Percentiles rank a stretch among this genome's conserved stretches.
Evolutionary conservation across 2,888 invertebrate species (phyloP).

Genomic region (Agapostemon virescens): DNA sequence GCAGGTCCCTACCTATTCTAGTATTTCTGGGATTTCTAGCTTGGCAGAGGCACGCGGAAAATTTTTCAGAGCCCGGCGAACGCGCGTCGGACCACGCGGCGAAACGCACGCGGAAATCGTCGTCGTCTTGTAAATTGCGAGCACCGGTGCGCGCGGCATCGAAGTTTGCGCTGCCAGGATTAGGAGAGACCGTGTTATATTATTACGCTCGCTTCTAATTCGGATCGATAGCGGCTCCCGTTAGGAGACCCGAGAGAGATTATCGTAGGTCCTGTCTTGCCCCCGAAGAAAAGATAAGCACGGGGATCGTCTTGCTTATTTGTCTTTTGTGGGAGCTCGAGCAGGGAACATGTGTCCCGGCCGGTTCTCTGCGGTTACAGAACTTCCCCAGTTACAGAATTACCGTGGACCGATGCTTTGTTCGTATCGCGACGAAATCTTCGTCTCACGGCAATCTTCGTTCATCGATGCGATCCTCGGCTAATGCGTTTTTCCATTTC

Average conservation of each 20-base stretch:
- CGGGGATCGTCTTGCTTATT: not conserved
- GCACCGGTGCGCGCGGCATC: not conserved
- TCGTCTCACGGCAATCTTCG: not conserved
- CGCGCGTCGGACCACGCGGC: not conserved
- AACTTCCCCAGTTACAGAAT: not conserved
- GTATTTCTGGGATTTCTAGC: slow-evolving; percentile 45
- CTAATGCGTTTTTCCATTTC: not conserved
- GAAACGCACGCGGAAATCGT: slow-evolving; percentile 18
- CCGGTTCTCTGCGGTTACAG: not conserved
- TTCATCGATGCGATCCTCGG: not conserved
- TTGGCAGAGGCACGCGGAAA: slow-evolving; percentile 28
- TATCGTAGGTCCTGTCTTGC: slow-evolving; percentile 8
- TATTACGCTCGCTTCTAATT: slow-evolving; percentile 2
- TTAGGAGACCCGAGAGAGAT: not conserved
- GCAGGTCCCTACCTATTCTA: slow-evolving; percentile 37
- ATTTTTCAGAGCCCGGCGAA: not conserved
- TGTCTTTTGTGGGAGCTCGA: slow-evolving; percentile 1
- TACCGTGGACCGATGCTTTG: not conserved
- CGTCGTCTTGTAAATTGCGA: slow-evolving; percentile 5
- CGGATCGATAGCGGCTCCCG: not conserved
- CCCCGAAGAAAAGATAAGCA: slow-evolving; percentile 8
- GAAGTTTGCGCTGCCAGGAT: slow-evolving; percentile 5
- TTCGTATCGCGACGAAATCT: not conserved
- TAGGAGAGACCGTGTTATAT: not conserved
- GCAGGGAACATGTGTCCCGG: not conserved